These are phyloP conservation scores for Physocephala rufipes DNA, from an alignment of 2,888 invertebrate genomes.

Conservation along the genomic window DNA sequence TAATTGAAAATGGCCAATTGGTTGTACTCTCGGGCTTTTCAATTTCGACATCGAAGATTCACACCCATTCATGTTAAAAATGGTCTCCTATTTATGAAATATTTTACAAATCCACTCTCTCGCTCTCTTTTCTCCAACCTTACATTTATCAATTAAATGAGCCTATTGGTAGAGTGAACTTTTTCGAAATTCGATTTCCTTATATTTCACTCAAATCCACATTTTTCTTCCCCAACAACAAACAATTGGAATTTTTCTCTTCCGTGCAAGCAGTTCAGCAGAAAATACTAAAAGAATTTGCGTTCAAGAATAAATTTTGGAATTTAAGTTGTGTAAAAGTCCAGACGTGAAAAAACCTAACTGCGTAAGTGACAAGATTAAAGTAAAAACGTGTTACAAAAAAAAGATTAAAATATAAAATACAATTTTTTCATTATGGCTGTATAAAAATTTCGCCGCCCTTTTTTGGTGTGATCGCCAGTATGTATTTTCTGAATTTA, in stretches of 20 bases:
- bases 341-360: constrained; percentile 19
- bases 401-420: too few relatives aligned
- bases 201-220: constrained; percentile 20
- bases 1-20: too few relatives aligned
- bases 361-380: constrained; percentile 37
- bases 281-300: constrained; percentile 40
- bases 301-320: constrained; percentile 45
- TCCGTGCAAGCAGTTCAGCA: constrained; percentile 38
- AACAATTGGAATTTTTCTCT: constrained; percentile 35
- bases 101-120: not conserved
- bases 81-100: not conserved
- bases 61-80: not conserved
- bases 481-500: constrained; percentile 27
- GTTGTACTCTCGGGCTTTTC: too few relatives aligned
- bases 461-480: constrained; percentile 40
- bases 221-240: constrained; percentile 31
- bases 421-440: constrained; percentile 11
- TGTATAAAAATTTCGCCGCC: constrained; percentile 43
- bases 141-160: not conserved
- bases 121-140: not conserved
- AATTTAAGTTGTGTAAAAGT: constrained; percentile 46
- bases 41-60: too few relatives aligned
- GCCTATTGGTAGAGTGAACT: too few relatives aligned
- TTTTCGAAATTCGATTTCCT: constrained; percentile 1
- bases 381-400: not conserved